Evolutionary conservation across 1,140 invertebrate species (phyloP).

Genomic region (Agrypnia vestita): DNA sequence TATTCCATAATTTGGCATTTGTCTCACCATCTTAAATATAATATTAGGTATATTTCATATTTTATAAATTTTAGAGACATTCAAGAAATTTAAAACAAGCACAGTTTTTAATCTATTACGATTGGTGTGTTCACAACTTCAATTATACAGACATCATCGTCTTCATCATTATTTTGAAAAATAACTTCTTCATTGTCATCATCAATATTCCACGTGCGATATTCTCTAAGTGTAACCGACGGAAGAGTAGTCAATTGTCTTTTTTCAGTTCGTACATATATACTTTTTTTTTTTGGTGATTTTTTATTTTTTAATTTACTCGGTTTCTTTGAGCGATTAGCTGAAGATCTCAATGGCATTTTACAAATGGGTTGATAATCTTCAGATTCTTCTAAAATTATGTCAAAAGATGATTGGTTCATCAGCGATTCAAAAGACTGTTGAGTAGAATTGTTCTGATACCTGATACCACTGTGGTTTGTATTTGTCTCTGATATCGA

Average conservation of each 20-base stretch:
- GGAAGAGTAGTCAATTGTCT: constrained; percentile 31
- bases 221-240: constrained; percentile 15
- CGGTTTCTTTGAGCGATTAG: background rate
- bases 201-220: constrained; percentile 19
- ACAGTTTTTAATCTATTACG: constrained; percentile 15
- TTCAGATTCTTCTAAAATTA: background rate
- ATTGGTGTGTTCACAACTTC: constrained; percentile 30
- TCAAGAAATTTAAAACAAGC: background rate
- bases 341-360: background rate
- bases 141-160: constrained; percentile 30
- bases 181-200: constrained; percentile 28
- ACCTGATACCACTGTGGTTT: constrained; percentile 1
- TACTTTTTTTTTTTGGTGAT: constrained; percentile 1
- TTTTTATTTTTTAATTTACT: background rate
- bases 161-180: background rate
- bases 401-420: constrained; percentile 1
- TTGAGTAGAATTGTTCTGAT: constrained; percentile 22
- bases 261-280: constrained; percentile 8
- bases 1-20: too few relatives aligned
- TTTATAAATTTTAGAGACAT: too few relatives aligned
- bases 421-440: constrained; percentile 29
- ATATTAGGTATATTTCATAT: too few relatives aligned
- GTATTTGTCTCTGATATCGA: background rate
- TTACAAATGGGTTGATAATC: background rate
- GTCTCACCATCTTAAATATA: background rate